Conservation (phyloP, 1,140 invertebrate species). For the Calephelis virginiensis region DNA sequence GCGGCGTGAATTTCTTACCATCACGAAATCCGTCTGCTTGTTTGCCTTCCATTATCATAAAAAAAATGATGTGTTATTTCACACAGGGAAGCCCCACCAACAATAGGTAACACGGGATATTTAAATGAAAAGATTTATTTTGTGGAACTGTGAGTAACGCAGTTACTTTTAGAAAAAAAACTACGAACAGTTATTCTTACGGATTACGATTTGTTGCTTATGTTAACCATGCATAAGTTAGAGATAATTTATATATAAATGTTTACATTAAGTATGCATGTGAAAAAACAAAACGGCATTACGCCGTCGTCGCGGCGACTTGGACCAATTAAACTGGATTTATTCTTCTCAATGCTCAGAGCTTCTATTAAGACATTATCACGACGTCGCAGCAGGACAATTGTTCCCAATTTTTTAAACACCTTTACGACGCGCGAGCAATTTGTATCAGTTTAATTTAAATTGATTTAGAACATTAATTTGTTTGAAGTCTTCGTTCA, state of each 20-base stretch:
- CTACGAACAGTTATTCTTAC: too few relatives aligned
- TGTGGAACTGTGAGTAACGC: too few relatives aligned
- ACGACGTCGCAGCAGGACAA: constrained; percentile 65
- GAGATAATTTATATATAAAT: background rate
- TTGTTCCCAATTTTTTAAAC: constrained; percentile 71
- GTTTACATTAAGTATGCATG: constrained; percentile 42
- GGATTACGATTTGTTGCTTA: too few relatives aligned
- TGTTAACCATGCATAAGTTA: background rate
- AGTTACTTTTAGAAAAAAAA: too few relatives aligned
- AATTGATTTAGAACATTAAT: background rate
- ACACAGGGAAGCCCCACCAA: too few relatives aligned
- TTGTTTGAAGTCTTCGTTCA: background rate
- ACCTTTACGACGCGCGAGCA: constrained; percentile 61
- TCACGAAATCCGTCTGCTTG: too few relatives aligned
- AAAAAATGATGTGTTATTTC: too few relatives aligned
- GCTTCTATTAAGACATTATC: constrained; percentile 64
- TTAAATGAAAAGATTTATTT: too few relatives aligned
- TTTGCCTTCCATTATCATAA: too few relatives aligned
- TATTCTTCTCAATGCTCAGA: constrained; percentile 55
- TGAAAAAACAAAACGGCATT: constrained; percentile 60
- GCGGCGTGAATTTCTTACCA: too few relatives aligned
- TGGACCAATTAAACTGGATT: constrained; percentile 70
- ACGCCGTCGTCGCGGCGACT: constrained; percentile 57
- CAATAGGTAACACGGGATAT: too few relatives aligned
- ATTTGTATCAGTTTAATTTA: constrained; percentile 47